phyloP scores from a whole-genome alignment of 2,113 vertebrate genomes.

The Marmota flaviventris region DNA sequence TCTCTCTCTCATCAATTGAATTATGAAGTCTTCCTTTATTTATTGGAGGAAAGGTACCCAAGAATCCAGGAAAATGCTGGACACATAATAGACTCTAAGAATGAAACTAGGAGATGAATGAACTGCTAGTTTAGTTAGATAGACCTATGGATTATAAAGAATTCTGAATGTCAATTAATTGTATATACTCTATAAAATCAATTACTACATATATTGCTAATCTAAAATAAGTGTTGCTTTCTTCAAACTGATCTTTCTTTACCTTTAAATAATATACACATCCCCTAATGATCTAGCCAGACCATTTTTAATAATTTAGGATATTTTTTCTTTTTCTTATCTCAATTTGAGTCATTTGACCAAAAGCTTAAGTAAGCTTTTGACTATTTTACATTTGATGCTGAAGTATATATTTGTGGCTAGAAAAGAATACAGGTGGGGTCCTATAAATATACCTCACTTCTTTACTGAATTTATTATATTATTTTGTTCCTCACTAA shows the following conservation, averaged over 20 bases:
- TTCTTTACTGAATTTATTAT: background rate
- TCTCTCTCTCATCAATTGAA: background rate
- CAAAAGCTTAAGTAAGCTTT: background rate
- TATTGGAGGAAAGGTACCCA: background rate
- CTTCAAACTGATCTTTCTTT: background rate
- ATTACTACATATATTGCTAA: background rate
- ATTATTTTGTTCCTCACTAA: background rate
- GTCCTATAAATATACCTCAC: background rate
- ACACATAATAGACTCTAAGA: background rate
- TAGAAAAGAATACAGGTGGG: background rate
- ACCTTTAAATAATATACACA: background rate
- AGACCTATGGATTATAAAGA: background rate
- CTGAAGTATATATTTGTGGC: background rate
- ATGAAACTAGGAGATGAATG: slow-evolving; percentile 9
- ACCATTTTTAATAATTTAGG: background rate
- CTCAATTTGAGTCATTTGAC: background rate
- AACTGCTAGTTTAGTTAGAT: background rate
- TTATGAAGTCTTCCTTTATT: background rate
- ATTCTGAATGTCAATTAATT: background rate
- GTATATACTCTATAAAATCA: background rate
- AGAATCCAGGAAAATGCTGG: background rate
- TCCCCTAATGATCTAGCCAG: background rate
- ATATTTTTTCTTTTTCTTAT: background rate
- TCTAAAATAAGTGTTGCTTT: background rate
- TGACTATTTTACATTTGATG: background rate